Percentiles rank a stretch among this genome's conserved stretches.
phyloP scores from a whole-genome alignment of 2,113 vertebrate genomes.

The Amia ocellicauda region DNA sequence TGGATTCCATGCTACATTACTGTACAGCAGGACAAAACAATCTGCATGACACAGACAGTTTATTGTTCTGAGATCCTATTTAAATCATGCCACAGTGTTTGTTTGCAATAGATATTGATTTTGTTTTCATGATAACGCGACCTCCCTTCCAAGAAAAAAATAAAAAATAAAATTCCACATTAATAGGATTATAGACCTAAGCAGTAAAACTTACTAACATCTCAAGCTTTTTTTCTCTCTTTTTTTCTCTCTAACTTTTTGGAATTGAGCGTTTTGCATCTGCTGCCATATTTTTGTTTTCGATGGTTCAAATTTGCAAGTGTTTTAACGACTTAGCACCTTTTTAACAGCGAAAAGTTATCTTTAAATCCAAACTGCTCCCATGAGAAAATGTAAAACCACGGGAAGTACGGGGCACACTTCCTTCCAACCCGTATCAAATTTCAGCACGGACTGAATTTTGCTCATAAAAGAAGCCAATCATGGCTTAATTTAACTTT shows the following conservation, averaged over 20 bases:
- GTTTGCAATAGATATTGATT: too few relatives aligned
- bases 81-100: too few relatives aligned
- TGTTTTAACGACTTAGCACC: slow-evolving; percentile 30
- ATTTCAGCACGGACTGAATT: slow-evolving; percentile 24
- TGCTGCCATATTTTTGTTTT: slow-evolving; percentile 35
- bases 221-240: background rate
- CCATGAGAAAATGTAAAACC: slow-evolving; percentile 22
- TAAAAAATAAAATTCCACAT: background rate
- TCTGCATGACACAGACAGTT: too few relatives aligned
- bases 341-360: slow-evolving; percentile 26
- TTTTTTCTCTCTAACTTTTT: background rate
- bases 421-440: slow-evolving; percentile 35
- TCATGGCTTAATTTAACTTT: background rate
- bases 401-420: slow-evolving; percentile 24
- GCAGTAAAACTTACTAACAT: background rate
- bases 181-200: slow-evolving; percentile 1
- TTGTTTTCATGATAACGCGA: slow-evolving; percentile 36
- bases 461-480: background rate
- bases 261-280: background rate
- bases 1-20: too few relatives aligned
- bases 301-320: slow-evolving; percentile 21
- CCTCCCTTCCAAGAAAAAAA: slow-evolving; percentile 18
- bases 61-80: too few relatives aligned
- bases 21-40: too few relatives aligned
- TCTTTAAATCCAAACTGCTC: slow-evolving; percentile 31